Base-by-base conservation (phyloP, 2,113 vertebrate species). In the Camarhynchus parvulus region DNA sequence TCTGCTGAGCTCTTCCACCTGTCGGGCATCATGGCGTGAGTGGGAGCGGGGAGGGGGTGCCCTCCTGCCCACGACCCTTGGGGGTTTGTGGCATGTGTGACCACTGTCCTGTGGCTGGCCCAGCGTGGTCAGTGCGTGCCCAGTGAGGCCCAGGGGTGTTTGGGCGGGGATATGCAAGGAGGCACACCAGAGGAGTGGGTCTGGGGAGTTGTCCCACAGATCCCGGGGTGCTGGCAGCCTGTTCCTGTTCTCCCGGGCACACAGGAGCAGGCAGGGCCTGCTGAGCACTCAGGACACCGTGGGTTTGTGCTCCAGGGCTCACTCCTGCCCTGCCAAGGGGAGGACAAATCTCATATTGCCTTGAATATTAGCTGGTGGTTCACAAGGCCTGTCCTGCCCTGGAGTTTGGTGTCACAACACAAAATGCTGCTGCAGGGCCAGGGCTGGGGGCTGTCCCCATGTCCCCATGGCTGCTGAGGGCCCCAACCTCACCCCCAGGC, bases 21-120 rank as follows among this genome's bases (percentile, higher is more conserved):
- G 22, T 99, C 99, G 0, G 99, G 99, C 91, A 99, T 99, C 98
- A 99, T 99, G 99, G 98, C 99, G 99, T 99, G 98, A 99, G 99
- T 99, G 69, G 73, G 30, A 16, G 0, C 4, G 37, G 17, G 72
- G n/a, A n/a, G 30, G 17, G 33, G 42, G 3, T 6, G 55, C 41
- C 42, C 72, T 44, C 42, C 41, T 31, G 44, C 76, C 37, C 79
- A 8, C 63, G 17, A 3, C 13, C 9, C 1, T 3, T 2, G 11
- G 46, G 47, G 11, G 46, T 23, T 13, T 47, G 47, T 23, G 22
- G 47, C 3, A 3, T 50, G 5, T 55, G 63, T 22, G 4, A n/a
- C 27, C 53, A 2, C 42, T 2, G 8, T 22, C 19, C 9, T 14
- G 8, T 25, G 80, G 41, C 73, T 42, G 61, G 15, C 68, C 73